Evolutionary conservation across 64 coral and sea anemone species (phyloP).

Genomic region (Montipora sp.): DNA sequence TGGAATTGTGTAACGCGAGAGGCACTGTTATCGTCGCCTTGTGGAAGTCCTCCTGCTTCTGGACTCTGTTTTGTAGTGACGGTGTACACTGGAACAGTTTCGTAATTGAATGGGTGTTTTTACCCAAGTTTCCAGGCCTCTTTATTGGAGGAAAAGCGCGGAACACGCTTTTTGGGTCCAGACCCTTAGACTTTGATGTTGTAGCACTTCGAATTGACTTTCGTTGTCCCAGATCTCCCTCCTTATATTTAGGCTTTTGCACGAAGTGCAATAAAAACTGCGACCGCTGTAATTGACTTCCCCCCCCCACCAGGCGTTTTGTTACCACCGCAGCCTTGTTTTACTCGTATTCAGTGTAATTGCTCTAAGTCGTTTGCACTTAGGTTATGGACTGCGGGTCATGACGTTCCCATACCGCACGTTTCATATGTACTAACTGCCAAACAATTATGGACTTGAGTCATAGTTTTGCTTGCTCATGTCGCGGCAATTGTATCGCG

Average conservation of each 20-base stretch:
- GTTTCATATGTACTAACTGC: slow-evolving; percentile 4
- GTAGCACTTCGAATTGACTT: slow-evolving; percentile 36
- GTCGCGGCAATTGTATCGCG: too few relatives aligned
- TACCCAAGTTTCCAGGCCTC: slow-evolving; percentile 30
- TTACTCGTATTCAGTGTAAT: too few relatives aligned
- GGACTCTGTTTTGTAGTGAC: background rate
- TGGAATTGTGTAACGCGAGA: slow-evolving; percentile 12
- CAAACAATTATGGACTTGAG: background rate
- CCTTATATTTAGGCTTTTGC: slow-evolving; percentile 1
- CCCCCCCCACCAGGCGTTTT: too few relatives aligned
- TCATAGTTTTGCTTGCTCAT: background rate
- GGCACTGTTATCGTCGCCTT: background rate
- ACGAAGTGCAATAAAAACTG: background rate
- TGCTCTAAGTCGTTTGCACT: too few relatives aligned
- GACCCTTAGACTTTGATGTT: slow-evolving; percentile 14
- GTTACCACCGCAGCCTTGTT: too few relatives aligned
- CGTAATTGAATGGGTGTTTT: slow-evolving; percentile 19
- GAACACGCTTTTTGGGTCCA: slow-evolving; percentile 27
- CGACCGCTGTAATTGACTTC: background rate
- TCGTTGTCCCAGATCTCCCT: background rate
- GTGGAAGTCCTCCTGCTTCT: slow-evolving; percentile 27
- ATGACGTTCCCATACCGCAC: background rate
- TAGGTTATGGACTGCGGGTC: too few relatives aligned
- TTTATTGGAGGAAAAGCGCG: slow-evolving; percentile 41
- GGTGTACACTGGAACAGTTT: slow-evolving; percentile 12